A percentile compares a stretch with the other conserved stretches of the same genome.
phyloP scores from a whole-genome alignment of 2,113 vertebrate genomes.

The Gopherus evgoodei region DNA sequence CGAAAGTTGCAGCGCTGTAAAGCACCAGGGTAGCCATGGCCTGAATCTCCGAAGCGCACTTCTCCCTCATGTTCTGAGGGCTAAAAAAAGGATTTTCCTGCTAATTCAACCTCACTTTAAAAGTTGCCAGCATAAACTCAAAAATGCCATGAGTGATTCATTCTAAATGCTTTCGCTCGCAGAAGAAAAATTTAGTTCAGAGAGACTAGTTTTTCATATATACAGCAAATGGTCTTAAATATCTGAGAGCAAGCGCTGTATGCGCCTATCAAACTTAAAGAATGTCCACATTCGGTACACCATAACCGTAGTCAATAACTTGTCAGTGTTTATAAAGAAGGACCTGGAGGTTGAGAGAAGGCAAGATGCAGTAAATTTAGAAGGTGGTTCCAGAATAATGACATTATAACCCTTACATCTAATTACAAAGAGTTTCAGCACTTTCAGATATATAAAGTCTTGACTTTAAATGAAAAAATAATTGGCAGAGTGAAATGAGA shows the following conservation, averaged over 20 bases:
- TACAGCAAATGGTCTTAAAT: background rate
- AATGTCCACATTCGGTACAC: accelerated
- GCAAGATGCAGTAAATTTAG: background rate
- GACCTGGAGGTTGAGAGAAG: background rate
- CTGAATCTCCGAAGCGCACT: background rate
- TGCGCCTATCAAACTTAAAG: background rate
- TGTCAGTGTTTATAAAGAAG: background rate
- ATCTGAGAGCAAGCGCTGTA: background rate
- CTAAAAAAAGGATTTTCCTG: background rate
- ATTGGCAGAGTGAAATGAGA: background rate
- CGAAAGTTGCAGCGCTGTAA: no score
- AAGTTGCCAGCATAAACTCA: background rate
- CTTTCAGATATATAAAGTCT: background rate
- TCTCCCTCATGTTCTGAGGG: background rate
- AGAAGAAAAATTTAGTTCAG: background rate
- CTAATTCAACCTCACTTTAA: background rate
- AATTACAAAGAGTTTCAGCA: background rate
- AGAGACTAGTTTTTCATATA: background rate
- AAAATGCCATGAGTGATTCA: background rate
- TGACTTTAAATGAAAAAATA: background rate
- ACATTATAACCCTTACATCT: background rate
- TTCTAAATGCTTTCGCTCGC: background rate
- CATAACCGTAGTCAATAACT: background rate
- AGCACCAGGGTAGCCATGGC: no score
- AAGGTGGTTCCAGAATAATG: background rate